Base-by-base conservation (phyloP, 2,113 vertebrate genomes). In the Bos javanicus region DNA sequence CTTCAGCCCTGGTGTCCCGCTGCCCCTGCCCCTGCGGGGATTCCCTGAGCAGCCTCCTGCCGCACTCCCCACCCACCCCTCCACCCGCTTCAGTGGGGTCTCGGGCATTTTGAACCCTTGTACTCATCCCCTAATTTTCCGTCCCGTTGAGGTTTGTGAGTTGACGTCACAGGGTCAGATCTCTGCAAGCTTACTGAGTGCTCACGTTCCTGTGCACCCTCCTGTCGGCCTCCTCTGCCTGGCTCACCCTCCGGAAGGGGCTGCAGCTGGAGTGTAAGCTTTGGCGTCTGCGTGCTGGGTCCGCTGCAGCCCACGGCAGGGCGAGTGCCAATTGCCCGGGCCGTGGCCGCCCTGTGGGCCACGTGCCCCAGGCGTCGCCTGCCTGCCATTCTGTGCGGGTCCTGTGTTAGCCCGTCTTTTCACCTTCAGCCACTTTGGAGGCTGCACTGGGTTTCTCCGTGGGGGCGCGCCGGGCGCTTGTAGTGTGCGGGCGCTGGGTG, bases 161-260 rank as follows among this genome's bases (percentile, higher is more conserved):
- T 26, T 46, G 7, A 2, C 12, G 5, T 25, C 2, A 0, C 3
- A 19, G 33, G n/a, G 28, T n/a, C 1, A 12, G 16, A 2, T 12
- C 28, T 30, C 7, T 25, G 7, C 5, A 0, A 6, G 26, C 16
- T 3, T 1, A 0, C 1, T 1, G 19, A 16, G 13, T 5, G 0
- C 4, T 17, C 6, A 1, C 1, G 3, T 21, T 39, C 16, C 21
- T 26, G 12, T 16, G 0, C 8, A 3, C 10, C 36, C 36, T 43
- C 80, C 23, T 5, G 43, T 74, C 4, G 0, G 17, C 4, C 1
- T 26, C 78, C 30, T 28, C 21, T 36, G 64, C 30, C 56, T 7
- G 4, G 36, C 14, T 5, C 2, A 7, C 3, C 1, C n/a, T 1
- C 3, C 11, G 1, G 71, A 19, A 57, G 43, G 82, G 2, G 16